A percentile compares a stretch with the other conserved stretches of the same genome.
Conservation (phyloP, 2,888 invertebrate species). For the Lutraria lutraria region DNA sequence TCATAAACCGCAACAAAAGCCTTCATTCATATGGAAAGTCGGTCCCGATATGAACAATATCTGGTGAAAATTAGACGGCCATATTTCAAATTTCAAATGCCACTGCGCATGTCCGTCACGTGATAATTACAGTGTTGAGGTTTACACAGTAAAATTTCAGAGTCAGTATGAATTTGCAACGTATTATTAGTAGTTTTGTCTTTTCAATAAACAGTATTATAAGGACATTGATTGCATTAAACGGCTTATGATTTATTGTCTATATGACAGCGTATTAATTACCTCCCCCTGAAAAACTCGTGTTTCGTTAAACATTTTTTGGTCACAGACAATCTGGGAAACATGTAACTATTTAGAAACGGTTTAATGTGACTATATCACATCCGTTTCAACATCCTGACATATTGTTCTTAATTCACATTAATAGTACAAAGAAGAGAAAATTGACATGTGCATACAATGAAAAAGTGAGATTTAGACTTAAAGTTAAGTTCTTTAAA, state of each 20-base stretch:
- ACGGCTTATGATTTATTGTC: constrained; percentile 55
- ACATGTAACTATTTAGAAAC: not conserved
- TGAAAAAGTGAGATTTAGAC: not conserved
- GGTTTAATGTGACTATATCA: constrained; percentile 6
- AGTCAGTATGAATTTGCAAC: constrained; percentile 41
- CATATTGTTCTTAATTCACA: not conserved
- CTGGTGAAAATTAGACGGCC: constrained; percentile 61
- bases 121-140: constrained; percentile 66
- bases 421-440: not conserved
- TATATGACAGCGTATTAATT: constrained; percentile 34
- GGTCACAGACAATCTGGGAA: constrained; percentile 10
- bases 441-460: not conserved
- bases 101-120: constrained; percentile 66
- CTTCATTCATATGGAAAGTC: constrained; percentile 62
- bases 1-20: constrained; percentile 66
- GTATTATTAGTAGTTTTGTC: constrained; percentile 45
- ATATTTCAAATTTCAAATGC: constrained; percentile 65
- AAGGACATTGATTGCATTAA: constrained; percentile 51
- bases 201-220: constrained; percentile 49
- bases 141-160: constrained; percentile 54
- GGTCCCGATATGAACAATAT: constrained; percentile 45
- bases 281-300: constrained; percentile 15
- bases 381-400: not conserved
- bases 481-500: not conserved
- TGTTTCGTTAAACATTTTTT: not conserved